These are phyloP conservation scores for Upupa epops DNA, from an alignment of 2,113 vertebrate species.

Conservation along the genomic window DNA sequence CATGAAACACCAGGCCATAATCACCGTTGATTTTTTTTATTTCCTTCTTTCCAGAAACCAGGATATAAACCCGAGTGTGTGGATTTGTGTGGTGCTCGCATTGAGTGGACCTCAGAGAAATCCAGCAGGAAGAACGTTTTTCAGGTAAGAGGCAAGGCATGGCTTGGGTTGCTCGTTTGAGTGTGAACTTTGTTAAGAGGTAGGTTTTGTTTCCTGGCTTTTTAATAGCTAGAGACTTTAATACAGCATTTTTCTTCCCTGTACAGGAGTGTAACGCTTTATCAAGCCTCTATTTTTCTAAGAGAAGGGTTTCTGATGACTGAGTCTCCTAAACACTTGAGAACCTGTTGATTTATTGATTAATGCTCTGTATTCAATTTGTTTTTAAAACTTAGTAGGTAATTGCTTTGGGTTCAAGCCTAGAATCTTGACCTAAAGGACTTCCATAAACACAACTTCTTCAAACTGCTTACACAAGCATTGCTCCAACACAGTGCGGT, in stretches of 20 bases:
- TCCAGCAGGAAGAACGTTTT: slow-evolving; percentile 88
- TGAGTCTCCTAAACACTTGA: slow-evolving; percentile 63
- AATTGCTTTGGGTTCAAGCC: slow-evolving; percentile 60
- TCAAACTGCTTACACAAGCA: slow-evolving; percentile 77
- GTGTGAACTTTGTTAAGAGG: slow-evolving; percentile 13
- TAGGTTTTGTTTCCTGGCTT: slow-evolving; percentile 25
- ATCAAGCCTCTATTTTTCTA: slow-evolving; percentile 41
- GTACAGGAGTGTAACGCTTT: slow-evolving; percentile 28
- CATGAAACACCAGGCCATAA: background rate
- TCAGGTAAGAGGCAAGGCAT: slow-evolving; percentile 78
- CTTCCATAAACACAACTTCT: slow-evolving; percentile 77
- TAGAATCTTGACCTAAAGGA: slow-evolving; percentile 67
- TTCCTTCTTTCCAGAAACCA: slow-evolving; percentile 75
- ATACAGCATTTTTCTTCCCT: background rate
- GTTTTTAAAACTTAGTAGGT: slow-evolving; percentile 67
- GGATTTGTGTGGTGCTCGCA: slow-evolving; percentile 82
- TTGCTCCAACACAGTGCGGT: slow-evolving; percentile 73
- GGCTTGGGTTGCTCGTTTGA: background rate
- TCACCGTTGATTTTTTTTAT: slow-evolving; percentile 1
- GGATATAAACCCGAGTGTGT: slow-evolving; percentile 80
- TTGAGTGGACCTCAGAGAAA: slow-evolving; percentile 87
- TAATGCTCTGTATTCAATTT: slow-evolving; percentile 65
- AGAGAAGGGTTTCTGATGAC: slow-evolving; percentile 40
- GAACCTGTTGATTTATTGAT: slow-evolving; percentile 69
- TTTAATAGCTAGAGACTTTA: slow-evolving; percentile 19